Evolutionary conservation across 1,140 invertebrate genomes (phyloP).

Genomic region (Drosophila jambulina): DNA sequence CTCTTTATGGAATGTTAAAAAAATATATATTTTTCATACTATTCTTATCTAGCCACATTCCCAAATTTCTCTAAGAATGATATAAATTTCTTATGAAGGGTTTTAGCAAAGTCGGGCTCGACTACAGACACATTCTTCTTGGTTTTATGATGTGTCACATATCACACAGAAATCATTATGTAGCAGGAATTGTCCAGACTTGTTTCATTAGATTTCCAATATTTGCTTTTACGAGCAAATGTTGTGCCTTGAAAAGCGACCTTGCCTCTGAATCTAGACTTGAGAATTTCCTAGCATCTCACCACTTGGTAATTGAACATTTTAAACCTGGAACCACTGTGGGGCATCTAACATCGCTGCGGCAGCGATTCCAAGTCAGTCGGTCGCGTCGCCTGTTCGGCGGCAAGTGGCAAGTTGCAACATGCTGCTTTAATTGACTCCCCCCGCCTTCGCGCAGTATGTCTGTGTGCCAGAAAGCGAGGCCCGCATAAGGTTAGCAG

Average conservation of each 20-base stretch:
- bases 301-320: rapidly evolving
- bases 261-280: too few relatives aligned
- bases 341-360: constrained; percentile 29
- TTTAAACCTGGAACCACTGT: background rate
- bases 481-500: constrained; percentile 57
- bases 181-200: too few relatives aligned
- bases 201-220: background rate
- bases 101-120: too few relatives aligned
- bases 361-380: constrained; percentile 64
- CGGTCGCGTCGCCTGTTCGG: constrained; percentile 60
- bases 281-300: background rate
- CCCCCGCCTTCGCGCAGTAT: constrained; percentile 43
- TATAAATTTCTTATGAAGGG: too few relatives aligned
- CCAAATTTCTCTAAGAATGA: too few relatives aligned
- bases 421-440: constrained; percentile 77
- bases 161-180: too few relatives aligned
- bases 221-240: background rate
- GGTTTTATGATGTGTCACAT: too few relatives aligned
- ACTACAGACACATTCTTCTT: too few relatives aligned
- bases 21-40: too few relatives aligned
- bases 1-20: too few relatives aligned
- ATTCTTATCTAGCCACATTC: too few relatives aligned
- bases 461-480: constrained; percentile 72
- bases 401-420: constrained; percentile 53
- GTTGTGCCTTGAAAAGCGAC: too few relatives aligned